Percentiles rank a stretch among this genome's conserved stretches.
Evolutionary conservation across 2,888 invertebrate genomes (phyloP).

Genomic region (Dryadula phaetusa): DNA sequence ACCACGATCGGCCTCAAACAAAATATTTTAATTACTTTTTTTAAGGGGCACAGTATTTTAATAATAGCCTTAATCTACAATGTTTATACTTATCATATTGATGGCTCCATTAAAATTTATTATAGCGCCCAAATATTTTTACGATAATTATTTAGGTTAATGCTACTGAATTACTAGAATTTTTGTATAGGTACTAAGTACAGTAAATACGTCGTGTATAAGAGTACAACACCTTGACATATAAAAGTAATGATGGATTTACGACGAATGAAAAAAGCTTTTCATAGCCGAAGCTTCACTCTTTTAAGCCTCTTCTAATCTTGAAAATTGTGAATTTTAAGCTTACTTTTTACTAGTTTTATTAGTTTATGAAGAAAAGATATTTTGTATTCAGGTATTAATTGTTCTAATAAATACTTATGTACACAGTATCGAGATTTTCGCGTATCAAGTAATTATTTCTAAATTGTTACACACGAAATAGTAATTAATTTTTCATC

Average conservation of each 20-base stretch:
- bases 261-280: constrained; percentile 2
- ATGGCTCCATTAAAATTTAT: no score
- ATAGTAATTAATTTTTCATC: background rate
- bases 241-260: constrained; percentile 16
- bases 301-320: constrained; percentile 2
- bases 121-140: no score
- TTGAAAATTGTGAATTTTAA: background rate
- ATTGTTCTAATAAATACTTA: background rate
- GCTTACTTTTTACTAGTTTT: background rate
- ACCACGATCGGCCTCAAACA: no score
- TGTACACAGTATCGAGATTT: background rate
- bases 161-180: background rate
- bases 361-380: background rate
- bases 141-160: background rate
- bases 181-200: background rate
- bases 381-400: background rate
- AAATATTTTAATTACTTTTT: no score
- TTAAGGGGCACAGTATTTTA: no score
- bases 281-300: background rate
- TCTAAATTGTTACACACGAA: background rate
- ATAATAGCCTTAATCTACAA: no score
- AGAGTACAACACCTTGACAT: constrained; percentile 11
- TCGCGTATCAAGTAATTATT: background rate
- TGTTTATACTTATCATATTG: no score
- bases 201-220: background rate